Conservation (phyloP, 1,140 invertebrate species). For the Akabosia matsudoensis region DNA sequence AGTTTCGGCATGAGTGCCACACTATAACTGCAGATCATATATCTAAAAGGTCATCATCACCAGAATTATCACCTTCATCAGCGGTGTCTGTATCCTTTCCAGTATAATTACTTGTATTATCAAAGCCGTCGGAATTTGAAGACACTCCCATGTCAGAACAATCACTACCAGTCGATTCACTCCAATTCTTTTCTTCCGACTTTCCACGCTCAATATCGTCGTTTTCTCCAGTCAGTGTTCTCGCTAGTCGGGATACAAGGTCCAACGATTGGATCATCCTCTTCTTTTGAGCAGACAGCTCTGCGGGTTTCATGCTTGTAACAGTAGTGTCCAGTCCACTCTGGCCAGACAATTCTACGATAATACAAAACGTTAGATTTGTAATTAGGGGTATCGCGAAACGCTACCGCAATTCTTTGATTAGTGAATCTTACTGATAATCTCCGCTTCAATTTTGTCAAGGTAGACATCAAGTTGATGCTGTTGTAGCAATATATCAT, state of each 20-base stretch:
- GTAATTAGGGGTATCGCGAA: background rate
- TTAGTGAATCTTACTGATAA: slow-evolving; percentile 36
- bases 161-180: background rate
- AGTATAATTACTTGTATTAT: slow-evolving; percentile 21
- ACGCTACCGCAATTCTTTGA: background rate
- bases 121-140: background rate
- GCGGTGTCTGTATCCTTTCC: slow-evolving; percentile 13
- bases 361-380: background rate
- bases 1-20: background rate
- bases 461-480: slow-evolving; percentile 37
- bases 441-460: slow-evolving; percentile 38
- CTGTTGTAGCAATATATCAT: slow-evolving; percentile 36
- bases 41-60: slow-evolving; percentile 21
- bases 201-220: background rate
- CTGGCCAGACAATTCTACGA: background rate
- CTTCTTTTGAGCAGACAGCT: background rate
- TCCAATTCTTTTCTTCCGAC: background rate
- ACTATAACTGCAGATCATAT: slow-evolving; percentile 4
- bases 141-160: background rate
- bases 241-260: background rate
- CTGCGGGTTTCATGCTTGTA: background rate
- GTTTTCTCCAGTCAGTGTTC: slow-evolving; percentile 3
- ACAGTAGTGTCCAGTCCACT: background rate
- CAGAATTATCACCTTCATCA: slow-evolving; percentile 11
- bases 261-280: background rate